These are phyloP conservation scores for Zonitis immaculata DNA, from an alignment of 2,888 invertebrate species.

Conservation along the genomic window DNA sequence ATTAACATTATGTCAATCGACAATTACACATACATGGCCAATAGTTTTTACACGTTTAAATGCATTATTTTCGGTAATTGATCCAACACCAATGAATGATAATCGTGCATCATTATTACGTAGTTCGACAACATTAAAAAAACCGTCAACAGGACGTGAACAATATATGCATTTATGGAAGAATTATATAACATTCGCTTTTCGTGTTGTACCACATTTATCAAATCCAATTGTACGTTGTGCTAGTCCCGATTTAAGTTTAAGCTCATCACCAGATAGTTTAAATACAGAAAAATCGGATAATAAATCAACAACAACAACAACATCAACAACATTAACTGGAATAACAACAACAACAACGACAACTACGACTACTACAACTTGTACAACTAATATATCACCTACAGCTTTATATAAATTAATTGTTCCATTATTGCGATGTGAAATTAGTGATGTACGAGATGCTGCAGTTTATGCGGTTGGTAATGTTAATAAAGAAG, in stretches of 20 bases:
- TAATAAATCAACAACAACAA: constrained; percentile 57
- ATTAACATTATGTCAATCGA: constrained; percentile 77
- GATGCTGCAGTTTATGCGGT: constrained; percentile 92
- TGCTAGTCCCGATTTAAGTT: constrained; percentile 87
- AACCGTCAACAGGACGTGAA: constrained; percentile 89
- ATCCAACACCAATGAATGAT: constrained; percentile 93
- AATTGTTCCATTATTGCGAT: constrained; percentile 85
- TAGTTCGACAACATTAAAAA: constrained; percentile 80
- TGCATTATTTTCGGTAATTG: constrained; percentile 87
- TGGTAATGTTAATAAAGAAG: constrained; percentile 92
- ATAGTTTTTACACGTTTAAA: constrained; percentile 88
- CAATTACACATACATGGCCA: constrained; percentile 92
- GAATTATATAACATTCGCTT: constrained; percentile 95
- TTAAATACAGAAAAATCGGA: constrained; percentile 77
- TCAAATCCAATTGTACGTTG: constrained; percentile 83
- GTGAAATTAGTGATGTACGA: constrained; percentile 89
- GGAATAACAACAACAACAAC: constrained; percentile 44
- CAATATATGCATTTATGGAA: constrained; percentile 96
- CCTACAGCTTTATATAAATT: constrained; percentile 88
- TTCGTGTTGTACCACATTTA: constrained; percentile 90
- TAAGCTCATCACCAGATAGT: constrained; percentile 90
- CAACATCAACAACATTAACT: constrained; percentile 70
- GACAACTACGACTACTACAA: no score
- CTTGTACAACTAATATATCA: constrained; percentile 66
- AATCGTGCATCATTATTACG: constrained; percentile 91